Evolutionary conservation across 2,888 invertebrate species (phyloP), one percentile per base, ranked within the genome.

Genomic region (Fragum sueziense): DNA sequence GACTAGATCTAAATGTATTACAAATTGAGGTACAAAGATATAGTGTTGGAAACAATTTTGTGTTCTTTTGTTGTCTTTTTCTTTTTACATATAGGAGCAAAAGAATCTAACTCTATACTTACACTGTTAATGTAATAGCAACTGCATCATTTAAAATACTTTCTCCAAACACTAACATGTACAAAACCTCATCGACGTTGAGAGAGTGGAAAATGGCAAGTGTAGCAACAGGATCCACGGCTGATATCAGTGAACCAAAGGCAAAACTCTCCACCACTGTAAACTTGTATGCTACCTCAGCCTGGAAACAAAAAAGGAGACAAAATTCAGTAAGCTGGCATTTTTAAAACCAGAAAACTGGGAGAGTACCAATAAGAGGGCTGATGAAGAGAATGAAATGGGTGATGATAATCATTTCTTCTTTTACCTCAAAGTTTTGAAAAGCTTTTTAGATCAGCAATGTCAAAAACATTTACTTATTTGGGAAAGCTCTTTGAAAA

Each of bases 161-260:
- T 92, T 97, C 97, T 33, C 97, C 99, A 94, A 99, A 99, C 0
- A 99, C 99, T 94, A 99, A 96, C 99, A 99, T 99, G 94, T 99
- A 99, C 0, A 99, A 94, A 6, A 99, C 96, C 0, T 98, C 98
- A 93, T 99, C 99, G 0, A 99, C 97, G 93, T 99, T 97, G 33
- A 99, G 94, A 1, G 99, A 99, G 94, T 99, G 98, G 92, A 99
- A 99, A 87, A 99, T 99, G 14, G 99, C 99, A 34, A 99, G 96
- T 0, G 99, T 99, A 4, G 99, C 99, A 0, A 99, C 99, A 0
- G 99, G 99, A 94, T 99, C 99, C 4, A 99, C 99, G 33, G 99
- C 99, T 1, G 99, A 99, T 93, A 99, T 99, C 80, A 98, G 94
- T 0, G 99, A 98, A 9, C 99, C 99, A 94, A 99, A 99, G 0